Evolutionary conservation across 2,113 vertebrate species (phyloP), one percentile per base, ranked within the genome.

Genomic region (Pao palembangensis): DNA sequence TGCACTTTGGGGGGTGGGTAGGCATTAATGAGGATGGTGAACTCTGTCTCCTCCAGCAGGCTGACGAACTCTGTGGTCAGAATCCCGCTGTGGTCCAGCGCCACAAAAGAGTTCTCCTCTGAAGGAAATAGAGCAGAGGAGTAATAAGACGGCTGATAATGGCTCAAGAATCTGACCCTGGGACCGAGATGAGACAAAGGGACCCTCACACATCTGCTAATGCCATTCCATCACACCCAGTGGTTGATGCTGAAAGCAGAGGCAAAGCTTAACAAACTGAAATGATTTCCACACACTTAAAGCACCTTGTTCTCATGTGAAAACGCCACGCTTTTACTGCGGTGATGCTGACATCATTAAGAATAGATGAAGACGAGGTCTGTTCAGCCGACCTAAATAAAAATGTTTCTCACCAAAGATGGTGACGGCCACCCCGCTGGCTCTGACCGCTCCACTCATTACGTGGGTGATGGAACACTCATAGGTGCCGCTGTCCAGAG

Each of bases 401-500:
- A 23, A 23, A 23, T 31, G 28, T 31, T 31, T 31, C 34, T 38
- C 79, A 98, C 97, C 94, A 8, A 93, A 89, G 55, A 99, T 93
- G 11, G 86, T 88, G 61, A 99, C 89, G 55, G 86, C 84, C 78
- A 90, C 88, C 23, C 60, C 92, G 89, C 90, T 87, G 55, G 85
- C 91, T 73, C 88, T 85, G 74, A 91, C 92, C 51, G 88, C 81
- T 38, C 91, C 82, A 54, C 78, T 91, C 44, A 78, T 71, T 25
- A 86, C 81, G 54, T 93, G 87, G 0, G 85, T 89, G 68, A 94
- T 87, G 5, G 91, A 90, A 74, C 97, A 99, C 67, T 95, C 92
- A 6, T 98, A 99, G 43, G 84, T 84, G 42, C 97, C 97, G 0
- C 91, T 90, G 85, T 99, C 97, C 71, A 93, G 90, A 67, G 91